phyloP scores from a whole-genome alignment of 2,888 invertebrate genomes.

The Dryadula phaetusa region DNA sequence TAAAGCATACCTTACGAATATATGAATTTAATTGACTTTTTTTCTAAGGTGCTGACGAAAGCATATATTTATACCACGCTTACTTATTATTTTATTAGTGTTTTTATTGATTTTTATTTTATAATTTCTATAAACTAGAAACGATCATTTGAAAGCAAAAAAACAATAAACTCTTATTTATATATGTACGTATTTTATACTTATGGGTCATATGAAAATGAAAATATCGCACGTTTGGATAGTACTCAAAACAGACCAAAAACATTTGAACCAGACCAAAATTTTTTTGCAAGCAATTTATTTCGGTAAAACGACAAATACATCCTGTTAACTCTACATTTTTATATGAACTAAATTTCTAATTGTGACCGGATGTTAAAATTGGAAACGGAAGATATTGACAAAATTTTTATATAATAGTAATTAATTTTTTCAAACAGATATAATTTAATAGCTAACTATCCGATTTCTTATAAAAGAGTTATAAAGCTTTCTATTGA shows the following conservation, averaged over 20 bases:
- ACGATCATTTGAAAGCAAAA: no score
- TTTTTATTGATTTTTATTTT: no score
- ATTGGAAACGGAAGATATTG: not conserved
- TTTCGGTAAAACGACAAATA: not conserved
- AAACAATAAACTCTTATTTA: no score
- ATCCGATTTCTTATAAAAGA: not conserved
- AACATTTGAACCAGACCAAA: no score
- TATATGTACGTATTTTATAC: no score
- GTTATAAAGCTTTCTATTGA: not conserved
- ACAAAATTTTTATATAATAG: not conserved
- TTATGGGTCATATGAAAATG: no score
- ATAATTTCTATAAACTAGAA: no score
- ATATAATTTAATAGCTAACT: not conserved
- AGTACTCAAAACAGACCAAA: no score
- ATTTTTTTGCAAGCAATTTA: not conserved
- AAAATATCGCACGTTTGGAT: no score
- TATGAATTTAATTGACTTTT: not conserved
- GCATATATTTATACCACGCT: no score
- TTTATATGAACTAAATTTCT: not conserved
- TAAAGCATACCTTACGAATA: slow-evolving; percentile 29
- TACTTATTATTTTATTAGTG: no score
- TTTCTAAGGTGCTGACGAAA: not conserved
- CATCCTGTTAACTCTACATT: not conserved
- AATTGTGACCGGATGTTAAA: not conserved
- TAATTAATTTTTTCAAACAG: not conserved